Base-by-base conservation (phyloP, 2,797 vertebrate genomes). In the Lutjanus campechanus region DNA sequence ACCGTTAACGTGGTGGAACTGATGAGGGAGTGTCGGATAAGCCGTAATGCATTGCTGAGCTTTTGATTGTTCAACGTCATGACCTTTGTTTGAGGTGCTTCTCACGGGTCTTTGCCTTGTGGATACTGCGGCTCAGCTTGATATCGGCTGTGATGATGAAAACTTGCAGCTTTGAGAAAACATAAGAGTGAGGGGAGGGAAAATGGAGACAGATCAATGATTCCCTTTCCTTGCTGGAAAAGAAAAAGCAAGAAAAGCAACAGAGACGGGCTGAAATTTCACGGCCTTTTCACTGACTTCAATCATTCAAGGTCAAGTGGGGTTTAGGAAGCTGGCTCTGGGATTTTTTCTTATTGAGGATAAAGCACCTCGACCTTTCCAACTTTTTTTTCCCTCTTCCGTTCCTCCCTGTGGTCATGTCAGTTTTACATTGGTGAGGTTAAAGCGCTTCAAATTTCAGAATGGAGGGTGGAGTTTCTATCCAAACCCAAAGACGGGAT, bases 71-170 rank as follows among this genome's bases (percentile, higher is more conserved):
- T 85, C 73, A 46, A 56, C 29, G 29, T 36, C 81, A 55, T 82
- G 86, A 91, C 87, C 90, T 89, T 67, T 79, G 79, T 84, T 86
- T 74, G 64, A 85, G 76, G 55, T 67, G 44, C 64, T 79, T 83
- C 78, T 87, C 62, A 43, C 1, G 5, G 41, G 4, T 72, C 66
- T 78, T 82, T 61, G 15, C 73, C 64, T 69, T 19, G 54, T 62
- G 76, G 88, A 66, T 72, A 64, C 60, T 2, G 3, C 4, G 20
- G 55, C 86, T 82, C 84, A 69, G 83, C 78, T 73, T 73, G 77
- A 68, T 72, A 58, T 80, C 63, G 20, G 72, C 78, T 63, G 36
- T 67, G 90, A 81, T 83, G 83, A 85, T 86, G 67, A 85, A 87
- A 90, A 79, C 49, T 65, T 49, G 36, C 61, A 58, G 70, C 76